phyloP scores from a whole-genome alignment of 2,113 vertebrate species.

The Saccopteryx leptura region DNA sequence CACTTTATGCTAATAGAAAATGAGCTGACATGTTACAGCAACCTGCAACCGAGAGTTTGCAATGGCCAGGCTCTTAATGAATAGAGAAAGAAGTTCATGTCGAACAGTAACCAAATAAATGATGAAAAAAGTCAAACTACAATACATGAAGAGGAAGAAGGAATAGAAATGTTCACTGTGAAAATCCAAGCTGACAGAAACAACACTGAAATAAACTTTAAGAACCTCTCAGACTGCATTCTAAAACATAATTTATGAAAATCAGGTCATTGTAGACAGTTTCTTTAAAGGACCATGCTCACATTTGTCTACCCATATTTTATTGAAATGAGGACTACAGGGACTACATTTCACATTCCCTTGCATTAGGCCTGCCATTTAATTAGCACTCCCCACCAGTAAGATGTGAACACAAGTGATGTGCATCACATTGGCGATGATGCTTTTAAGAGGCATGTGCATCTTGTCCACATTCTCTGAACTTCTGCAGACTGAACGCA shows the following conservation, averaged over 20 bases:
- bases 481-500: neutral
- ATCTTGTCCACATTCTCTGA: neutral
- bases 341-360: fast-evolving
- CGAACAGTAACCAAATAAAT: slow-evolving; percentile 45
- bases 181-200: slow-evolving; percentile 32
- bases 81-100: slow-evolving; percentile 56
- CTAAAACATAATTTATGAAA: neutral
- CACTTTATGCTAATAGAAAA: slow-evolving; percentile 10
- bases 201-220: neutral
- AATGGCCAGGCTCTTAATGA: slow-evolving; percentile 29
- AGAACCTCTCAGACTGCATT: neutral
- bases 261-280: neutral
- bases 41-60: neutral
- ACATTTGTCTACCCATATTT: neutral
- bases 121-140: slow-evolving; percentile 54
- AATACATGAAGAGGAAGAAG: slow-evolving; percentile 4
- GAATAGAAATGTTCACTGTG: slow-evolving; percentile 42
- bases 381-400: neutral
- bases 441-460: neutral
- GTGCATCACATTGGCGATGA: neutral
- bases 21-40: slow-evolving; percentile 39
- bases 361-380: neutral
- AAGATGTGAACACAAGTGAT: neutral
- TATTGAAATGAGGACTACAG: neutral
- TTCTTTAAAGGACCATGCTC: neutral